phyloP scores from a whole-genome alignment of 1,140 invertebrate species.

The Caenorhabditis inopinata region DNA sequence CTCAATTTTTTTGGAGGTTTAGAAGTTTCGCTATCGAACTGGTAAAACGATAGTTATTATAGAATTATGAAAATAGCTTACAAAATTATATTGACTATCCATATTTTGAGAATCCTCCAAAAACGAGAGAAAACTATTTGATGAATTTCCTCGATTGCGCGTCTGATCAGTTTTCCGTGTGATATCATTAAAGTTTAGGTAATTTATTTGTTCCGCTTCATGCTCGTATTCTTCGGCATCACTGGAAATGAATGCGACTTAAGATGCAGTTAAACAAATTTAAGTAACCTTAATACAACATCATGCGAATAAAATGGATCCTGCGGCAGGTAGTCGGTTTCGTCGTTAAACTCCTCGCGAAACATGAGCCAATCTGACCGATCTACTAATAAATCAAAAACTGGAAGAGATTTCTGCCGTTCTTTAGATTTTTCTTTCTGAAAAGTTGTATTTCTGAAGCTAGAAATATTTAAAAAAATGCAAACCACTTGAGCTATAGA shows the following conservation, averaged over 20 bases:
- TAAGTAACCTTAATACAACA: not conserved
- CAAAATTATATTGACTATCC: not conserved
- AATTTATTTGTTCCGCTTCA: not conserved
- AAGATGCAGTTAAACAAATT: too few relatives aligned
- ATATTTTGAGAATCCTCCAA: not conserved
- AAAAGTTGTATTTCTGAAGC: not conserved
- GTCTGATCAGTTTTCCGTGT: not conserved
- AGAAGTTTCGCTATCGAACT: too few relatives aligned
- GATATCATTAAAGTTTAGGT: not conserved
- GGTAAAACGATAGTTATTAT: too few relatives aligned
- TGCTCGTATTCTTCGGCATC: slow-evolving; percentile 10
- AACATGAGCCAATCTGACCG: not conserved
- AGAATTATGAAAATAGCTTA: not conserved
- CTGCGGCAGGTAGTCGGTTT: not conserved
- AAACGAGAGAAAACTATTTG: too few relatives aligned
- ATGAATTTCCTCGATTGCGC: too few relatives aligned
- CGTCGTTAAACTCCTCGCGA: not conserved
- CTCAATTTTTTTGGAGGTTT: too few relatives aligned
- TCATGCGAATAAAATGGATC: slow-evolving; percentile 15
- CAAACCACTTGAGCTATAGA: not conserved
- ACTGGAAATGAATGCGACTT: not conserved
- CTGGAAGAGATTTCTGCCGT: not conserved
- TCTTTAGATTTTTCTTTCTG: not conserved
- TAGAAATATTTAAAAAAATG: not conserved
- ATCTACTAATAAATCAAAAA: not conserved